These are phyloP conservation scores for Ephydatia muelleri DNA, from an alignment of 37 sponge, comb jelly and placozoan species.

Conservation along the genomic window DNA sequence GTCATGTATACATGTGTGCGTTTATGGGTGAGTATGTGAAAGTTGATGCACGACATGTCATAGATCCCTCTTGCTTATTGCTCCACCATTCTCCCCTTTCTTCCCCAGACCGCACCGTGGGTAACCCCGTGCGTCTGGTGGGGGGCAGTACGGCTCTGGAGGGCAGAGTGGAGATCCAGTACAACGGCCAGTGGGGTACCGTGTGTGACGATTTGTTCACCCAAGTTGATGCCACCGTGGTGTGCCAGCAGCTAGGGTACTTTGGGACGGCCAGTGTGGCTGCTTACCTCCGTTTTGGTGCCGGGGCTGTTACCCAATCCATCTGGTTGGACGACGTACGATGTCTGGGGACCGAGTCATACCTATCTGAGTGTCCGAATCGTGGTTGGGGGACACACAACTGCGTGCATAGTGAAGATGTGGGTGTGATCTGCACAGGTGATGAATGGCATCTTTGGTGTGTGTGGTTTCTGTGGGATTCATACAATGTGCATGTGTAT, in stretches of 20 bases:
- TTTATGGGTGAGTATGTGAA: no score
- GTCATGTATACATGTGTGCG: no score
- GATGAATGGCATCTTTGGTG: background rate
- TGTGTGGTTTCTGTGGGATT: background rate
- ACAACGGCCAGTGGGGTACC: constrained; percentile 52
- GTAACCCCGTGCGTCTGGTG: background rate
- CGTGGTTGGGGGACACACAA: constrained; percentile 25
- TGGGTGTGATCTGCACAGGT: constrained; percentile 38
- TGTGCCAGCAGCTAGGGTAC: constrained; percentile 53
- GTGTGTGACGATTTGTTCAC: constrained; percentile 59
- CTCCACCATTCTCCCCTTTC: constrained; percentile 40
- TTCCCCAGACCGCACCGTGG: background rate
- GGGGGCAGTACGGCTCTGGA: background rate
- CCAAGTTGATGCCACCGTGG: constrained; percentile 20
- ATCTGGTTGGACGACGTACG: constrained; percentile 51
- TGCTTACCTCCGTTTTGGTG: background rate
- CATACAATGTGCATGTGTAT: background rate
- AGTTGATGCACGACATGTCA: constrained; percentile 25
- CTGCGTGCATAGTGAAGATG: constrained; percentile 60
- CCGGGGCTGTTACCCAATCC: background rate
- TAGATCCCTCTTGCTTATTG: constrained; percentile 36
- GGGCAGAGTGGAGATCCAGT: constrained; percentile 38
- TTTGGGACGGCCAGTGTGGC: constrained; percentile 3
- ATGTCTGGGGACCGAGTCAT: constrained; percentile 38
- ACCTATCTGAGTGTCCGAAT: constrained; percentile 17